phyloP scores from a whole-genome alignment of 2,797 vertebrate species.

The Crenuchus spilurus region DNA sequence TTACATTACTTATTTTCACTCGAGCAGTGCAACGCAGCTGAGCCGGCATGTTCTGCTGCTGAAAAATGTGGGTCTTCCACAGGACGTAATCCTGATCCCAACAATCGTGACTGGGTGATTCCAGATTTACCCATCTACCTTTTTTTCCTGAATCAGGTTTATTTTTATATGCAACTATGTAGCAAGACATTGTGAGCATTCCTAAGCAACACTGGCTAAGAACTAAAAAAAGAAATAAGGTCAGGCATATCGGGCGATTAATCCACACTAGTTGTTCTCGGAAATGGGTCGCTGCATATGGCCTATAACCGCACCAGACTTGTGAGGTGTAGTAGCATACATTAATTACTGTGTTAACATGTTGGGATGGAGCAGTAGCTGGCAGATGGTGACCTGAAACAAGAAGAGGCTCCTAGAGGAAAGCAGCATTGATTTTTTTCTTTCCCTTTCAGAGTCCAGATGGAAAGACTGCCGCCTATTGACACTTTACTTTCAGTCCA shows the following conservation, averaged over 20 bases:
- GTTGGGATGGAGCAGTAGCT: slow-evolving; percentile 12
- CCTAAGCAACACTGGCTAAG: not conserved
- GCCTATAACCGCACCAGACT: slow-evolving; percentile 19
- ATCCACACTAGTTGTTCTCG: slow-evolving; percentile 21
- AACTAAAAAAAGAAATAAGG: slow-evolving; percentile 5
- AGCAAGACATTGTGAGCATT: slow-evolving; percentile 4
- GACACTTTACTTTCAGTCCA: slow-evolving; percentile 52
- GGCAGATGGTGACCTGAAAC: slow-evolving; percentile 57
- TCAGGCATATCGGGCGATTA: slow-evolving; percentile 5
- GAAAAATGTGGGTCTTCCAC: not conserved
- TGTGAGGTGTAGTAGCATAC: slow-evolving; percentile 19
- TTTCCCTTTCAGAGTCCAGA: slow-evolving; percentile 57
- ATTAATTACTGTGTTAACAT: slow-evolving; percentile 43
- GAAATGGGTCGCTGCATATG: slow-evolving; percentile 10
- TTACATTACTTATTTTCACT: slow-evolving; percentile 27
- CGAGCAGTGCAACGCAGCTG: not conserved
- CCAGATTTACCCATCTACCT: not conserved
- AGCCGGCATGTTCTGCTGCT: not conserved
- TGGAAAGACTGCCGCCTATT: slow-evolving; percentile 58
- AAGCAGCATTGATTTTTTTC: slow-evolving; percentile 50
- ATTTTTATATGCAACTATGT: not conserved
- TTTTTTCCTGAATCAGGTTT: not conserved
- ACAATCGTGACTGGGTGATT: not conserved
- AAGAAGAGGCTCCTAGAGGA: slow-evolving; percentile 41
- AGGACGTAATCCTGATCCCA: not conserved